Percentiles rank a stretch among this genome's conserved stretches.
Conservation (phyloP, 2,797 vertebrate species). For the Siniperca undulata region DNA sequence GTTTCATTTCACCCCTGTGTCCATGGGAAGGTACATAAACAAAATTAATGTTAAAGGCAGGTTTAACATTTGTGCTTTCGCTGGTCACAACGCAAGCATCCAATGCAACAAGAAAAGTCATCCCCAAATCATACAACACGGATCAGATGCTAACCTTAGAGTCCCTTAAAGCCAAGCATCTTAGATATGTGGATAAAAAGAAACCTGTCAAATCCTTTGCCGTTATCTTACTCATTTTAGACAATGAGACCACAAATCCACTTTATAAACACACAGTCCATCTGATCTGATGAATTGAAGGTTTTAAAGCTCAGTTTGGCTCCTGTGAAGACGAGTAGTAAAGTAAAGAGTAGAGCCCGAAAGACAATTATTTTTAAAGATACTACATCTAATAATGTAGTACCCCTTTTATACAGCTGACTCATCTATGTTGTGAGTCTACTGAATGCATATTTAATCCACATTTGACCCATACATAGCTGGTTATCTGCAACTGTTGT, state of each 20-base stretch:
- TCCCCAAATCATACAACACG: not conserved
- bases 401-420: not conserved
- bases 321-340: conserved; percentile 71
- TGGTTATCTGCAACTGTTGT: not conserved
- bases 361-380: conserved; percentile 79
- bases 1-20: not conserved
- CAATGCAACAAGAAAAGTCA: not conserved
- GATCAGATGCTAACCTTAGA: not conserved
- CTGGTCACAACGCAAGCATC: not conserved
- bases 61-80: not conserved
- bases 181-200: not conserved
- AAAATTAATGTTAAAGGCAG: not conserved
- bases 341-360: conserved; percentile 75
- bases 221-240: not conserved
- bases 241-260: not conserved
- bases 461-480: not conserved
- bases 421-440: not conserved
- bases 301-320: not conserved
- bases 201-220: not conserved
- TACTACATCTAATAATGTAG: conserved; percentile 26
- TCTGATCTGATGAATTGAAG: not conserved
- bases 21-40: not conserved
- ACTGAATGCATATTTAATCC: not conserved
- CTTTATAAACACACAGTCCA: not conserved
- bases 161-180: not conserved